Percentiles rank a stretch among this genome's conserved stretches.
phyloP scores from a whole-genome alignment of 2,113 vertebrate species.

The Aviceda subcristata region DNA sequence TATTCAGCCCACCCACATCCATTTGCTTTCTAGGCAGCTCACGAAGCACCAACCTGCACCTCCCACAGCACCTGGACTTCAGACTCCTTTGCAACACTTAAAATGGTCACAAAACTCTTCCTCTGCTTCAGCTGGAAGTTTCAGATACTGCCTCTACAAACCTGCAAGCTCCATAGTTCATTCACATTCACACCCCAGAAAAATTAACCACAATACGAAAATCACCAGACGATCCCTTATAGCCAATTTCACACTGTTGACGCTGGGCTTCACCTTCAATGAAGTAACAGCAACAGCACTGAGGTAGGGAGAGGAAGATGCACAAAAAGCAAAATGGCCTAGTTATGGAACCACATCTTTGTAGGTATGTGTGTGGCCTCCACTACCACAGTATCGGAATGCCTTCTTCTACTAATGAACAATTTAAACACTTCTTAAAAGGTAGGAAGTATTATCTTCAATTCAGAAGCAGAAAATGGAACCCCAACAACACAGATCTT shows the following conservation, averaged over 20 bases:
- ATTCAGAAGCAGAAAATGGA: not conserved
- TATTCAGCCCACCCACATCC: not conserved
- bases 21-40: slow-evolving; percentile 21
- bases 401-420: not conserved
- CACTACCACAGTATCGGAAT: not conserved
- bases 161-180: not conserved
- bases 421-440: not conserved
- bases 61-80: not conserved
- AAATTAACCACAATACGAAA: not conserved
- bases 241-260: not conserved
- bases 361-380: not conserved
- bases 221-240: not conserved
- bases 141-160: not conserved
- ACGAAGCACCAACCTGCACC: not conserved
- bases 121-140: not conserved
- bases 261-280: not conserved
- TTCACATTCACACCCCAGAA: not conserved
- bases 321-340: not conserved
- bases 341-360: not conserved
- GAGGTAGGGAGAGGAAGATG: not conserved
- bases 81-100: not conserved
- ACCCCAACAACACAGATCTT: not conserved
- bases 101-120: not conserved
- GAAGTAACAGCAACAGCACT: not conserved
- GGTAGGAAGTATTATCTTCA: not conserved